Percentiles rank a stretch among this genome's conserved stretches.
Conservation (phyloP, 2,888 invertebrate species). For the Choreutis nemorana region DNA sequence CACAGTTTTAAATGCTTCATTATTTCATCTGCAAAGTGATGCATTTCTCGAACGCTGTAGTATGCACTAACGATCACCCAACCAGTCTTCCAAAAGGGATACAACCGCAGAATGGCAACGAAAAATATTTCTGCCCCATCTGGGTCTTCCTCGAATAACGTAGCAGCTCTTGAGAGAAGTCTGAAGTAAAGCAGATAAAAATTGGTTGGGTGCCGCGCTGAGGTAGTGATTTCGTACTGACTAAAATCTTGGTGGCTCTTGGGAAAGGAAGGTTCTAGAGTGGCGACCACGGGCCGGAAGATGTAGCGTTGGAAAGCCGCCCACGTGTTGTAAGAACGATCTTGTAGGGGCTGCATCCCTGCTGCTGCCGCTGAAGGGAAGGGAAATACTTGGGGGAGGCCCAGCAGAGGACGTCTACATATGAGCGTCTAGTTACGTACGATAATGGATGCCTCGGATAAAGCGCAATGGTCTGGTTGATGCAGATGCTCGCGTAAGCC, state of each 20-base stretch:
- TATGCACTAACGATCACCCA: constrained; percentile 36
- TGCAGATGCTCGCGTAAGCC: constrained; percentile 39
- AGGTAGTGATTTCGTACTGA: no score
- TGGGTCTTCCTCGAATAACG: constrained; percentile 32
- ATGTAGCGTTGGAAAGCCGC: no score
- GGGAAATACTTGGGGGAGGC: no score
- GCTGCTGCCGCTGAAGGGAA: no score
- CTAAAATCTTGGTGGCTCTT: no score
- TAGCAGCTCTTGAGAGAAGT: constrained; percentile 41
- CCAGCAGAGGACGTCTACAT: no score
- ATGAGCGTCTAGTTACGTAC: no score
- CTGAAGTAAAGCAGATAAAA: constrained; percentile 21
- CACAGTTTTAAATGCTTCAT: constrained; percentile 25
- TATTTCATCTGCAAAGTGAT: constrained; percentile 30
- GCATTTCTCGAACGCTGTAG: constrained; percentile 30
- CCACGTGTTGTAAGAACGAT: no score
- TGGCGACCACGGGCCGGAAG: no score
- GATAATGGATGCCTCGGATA: constrained; percentile 40
- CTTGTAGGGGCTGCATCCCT: no score
- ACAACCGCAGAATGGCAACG: constrained; percentile 26
- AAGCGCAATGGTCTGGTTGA: constrained; percentile 32
- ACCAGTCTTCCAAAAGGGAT: constrained; percentile 32
- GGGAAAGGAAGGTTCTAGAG: no score
- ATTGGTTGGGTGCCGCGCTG: no score
- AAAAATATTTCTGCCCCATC: constrained; percentile 42